Conservation (phyloP, 2,888 invertebrate genomes). For the Dicyrtoma fusca region DNA sequence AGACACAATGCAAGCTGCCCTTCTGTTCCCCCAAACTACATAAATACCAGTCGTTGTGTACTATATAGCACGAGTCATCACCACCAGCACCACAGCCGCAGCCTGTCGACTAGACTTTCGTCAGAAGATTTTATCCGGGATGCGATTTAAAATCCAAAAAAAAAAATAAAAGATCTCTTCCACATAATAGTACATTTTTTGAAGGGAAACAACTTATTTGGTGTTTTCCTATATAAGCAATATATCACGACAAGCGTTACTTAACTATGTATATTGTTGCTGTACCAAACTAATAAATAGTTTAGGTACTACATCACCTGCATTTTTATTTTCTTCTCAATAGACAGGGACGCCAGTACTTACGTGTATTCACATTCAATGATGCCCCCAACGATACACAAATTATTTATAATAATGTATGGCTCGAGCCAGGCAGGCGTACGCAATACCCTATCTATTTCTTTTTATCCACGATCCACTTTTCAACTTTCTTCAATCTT, state of each 20-base stretch:
- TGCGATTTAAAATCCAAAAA: conserved; percentile 1
- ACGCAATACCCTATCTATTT: conserved; percentile 14
- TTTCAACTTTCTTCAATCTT: background rate
- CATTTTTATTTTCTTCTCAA: background rate
- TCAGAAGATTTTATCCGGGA: no score
- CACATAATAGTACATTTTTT: background rate
- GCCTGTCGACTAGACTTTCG: no score
- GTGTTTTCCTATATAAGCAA: background rate
- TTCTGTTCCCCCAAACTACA: no score
- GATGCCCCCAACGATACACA: no score
- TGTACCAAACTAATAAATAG: no score
- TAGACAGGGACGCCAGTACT: background rate
- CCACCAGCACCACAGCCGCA: no score
- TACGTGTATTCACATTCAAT: no score
- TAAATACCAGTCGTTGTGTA: no score
- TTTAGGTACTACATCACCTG: background rate
- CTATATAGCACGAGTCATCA: conserved; percentile 3
- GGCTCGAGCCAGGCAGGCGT: conserved; percentile 21
- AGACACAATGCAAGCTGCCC: no score
- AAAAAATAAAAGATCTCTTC: conserved; percentile 3
- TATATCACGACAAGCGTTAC: no score
- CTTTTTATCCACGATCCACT: no score
- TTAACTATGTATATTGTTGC: no score
- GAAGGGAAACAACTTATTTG: background rate
- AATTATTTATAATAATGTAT: background rate